These are phyloP conservation scores for Callyntrura sp. DNA, from an alignment of 2,888 invertebrate species.

Conservation along the genomic window DNA sequence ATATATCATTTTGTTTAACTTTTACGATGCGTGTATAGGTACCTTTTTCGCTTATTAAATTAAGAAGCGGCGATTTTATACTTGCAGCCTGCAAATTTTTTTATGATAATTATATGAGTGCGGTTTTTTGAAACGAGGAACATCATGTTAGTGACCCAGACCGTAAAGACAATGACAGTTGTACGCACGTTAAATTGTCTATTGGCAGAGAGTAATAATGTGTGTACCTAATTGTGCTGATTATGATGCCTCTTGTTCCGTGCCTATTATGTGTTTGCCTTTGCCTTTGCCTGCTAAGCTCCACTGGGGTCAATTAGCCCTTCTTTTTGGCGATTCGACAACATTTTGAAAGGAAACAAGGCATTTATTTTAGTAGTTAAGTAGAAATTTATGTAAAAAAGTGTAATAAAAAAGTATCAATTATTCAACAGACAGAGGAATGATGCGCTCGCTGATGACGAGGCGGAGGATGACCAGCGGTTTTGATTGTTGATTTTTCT, in stretches of 20 bases:
- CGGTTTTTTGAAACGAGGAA: neutral
- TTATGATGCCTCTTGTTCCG: neutral
- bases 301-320: conserved; percentile 31
- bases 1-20: no score
- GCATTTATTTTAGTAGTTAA: neutral
- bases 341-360: conserved; percentile 19
- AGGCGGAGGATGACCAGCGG: neutral
- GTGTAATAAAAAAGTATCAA: conserved; percentile 42
- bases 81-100: neutral
- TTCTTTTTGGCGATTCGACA: neutral
- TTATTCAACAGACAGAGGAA: conserved; percentile 21
- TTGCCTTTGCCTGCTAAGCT: neutral
- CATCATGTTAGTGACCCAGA: conserved; percentile 4
- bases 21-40: no score
- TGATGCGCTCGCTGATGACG: neutral
- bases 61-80: neutral
- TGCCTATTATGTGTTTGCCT: neutral
- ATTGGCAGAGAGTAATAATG: neutral
- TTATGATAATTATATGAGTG: neutral
- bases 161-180: neutral
- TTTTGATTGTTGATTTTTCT: conserved; percentile 10
- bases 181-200: neutral
- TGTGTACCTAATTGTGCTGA: neutral
- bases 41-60: neutral
- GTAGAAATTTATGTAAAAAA: conserved; percentile 49